A percentile compares a stretch with the other conserved stretches of the same genome.
phyloP scores from a whole-genome alignment of 2,797 vertebrate species.

The Chanos chanos region DNA sequence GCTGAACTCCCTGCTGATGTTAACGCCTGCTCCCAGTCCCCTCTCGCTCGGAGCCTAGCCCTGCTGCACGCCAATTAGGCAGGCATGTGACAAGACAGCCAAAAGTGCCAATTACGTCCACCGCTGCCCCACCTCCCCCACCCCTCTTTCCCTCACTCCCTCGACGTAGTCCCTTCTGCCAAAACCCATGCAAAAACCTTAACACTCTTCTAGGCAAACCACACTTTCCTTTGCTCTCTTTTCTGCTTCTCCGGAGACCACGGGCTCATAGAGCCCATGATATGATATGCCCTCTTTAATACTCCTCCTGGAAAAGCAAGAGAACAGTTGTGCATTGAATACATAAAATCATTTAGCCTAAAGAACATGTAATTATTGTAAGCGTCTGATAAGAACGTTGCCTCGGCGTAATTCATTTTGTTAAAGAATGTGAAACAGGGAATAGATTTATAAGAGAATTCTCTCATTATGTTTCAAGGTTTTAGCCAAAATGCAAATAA shows the following conservation, averaged over 20 bases:
- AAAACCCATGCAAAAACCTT: slow-evolving; percentile 35
- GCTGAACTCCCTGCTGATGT: too few species aligned
- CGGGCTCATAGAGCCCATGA: slow-evolving; percentile 52
- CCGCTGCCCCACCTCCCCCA: slow-evolving; percentile 43
- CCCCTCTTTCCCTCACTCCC: neutral
- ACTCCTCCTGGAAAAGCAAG: slow-evolving; percentile 46
- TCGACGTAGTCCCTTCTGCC: neutral
- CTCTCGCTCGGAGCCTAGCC: slow-evolving; percentile 43
- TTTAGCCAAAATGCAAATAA: slow-evolving; percentile 32
- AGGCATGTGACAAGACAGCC: slow-evolving; percentile 64
- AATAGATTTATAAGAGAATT: slow-evolving; percentile 31
- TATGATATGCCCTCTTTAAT: slow-evolving; percentile 58
- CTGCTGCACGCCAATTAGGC: slow-evolving; percentile 67
- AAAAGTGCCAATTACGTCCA: slow-evolving; percentile 71
- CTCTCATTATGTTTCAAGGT: slow-evolving; percentile 45
- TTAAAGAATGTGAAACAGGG: slow-evolving; percentile 53
- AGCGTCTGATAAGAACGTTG: slow-evolving; percentile 57
- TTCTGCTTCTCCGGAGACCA: slow-evolving; percentile 43
- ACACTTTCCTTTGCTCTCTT: slow-evolving; percentile 37
- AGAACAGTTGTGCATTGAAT: slow-evolving; percentile 48
- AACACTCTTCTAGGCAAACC: slow-evolving; percentile 30
- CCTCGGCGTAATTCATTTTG: slow-evolving; percentile 53
- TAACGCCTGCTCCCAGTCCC: slow-evolving; percentile 26
- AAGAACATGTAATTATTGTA: slow-evolving; percentile 63
- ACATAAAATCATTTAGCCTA: slow-evolving; percentile 59